Evolutionary conservation across 2,888 invertebrate genomes (phyloP).

Genomic region (Ennomos erosarius): DNA sequence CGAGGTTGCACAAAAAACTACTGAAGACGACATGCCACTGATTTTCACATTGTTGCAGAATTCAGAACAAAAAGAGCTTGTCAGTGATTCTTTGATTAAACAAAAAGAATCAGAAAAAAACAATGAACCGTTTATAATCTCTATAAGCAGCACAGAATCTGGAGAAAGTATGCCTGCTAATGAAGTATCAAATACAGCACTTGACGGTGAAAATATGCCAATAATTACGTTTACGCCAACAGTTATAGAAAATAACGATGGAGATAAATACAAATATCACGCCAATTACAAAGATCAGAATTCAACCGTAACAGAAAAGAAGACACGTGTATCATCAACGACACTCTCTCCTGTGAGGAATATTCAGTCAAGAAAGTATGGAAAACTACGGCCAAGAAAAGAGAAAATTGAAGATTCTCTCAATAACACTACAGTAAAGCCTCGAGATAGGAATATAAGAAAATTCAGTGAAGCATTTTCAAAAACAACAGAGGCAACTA

Average conservation of each 20-base stretch:
- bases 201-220: constrained; percentile 58
- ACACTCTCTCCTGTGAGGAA: constrained; percentile 67
- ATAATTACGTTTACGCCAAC: constrained; percentile 51
- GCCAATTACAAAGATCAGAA: constrained; percentile 68
- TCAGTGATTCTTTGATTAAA: constrained; percentile 35
- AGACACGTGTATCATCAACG: constrained; percentile 52
- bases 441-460: constrained; percentile 60
- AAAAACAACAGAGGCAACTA: constrained; percentile 72
- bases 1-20: constrained; percentile 54
- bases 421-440: constrained; percentile 52
- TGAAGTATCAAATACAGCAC: constrained; percentile 54
- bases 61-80: constrained; percentile 45
- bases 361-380: constrained; percentile 69
- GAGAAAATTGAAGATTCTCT: constrained; percentile 49
- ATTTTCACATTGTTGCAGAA: constrained; percentile 66
- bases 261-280: constrained; percentile 68
- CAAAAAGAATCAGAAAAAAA: constrained; percentile 46
- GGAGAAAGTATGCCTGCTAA: constrained; percentile 60
- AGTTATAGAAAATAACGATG: constrained; percentile 43
- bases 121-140: constrained; percentile 63
- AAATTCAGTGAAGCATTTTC: constrained; percentile 71
- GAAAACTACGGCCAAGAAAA: constrained; percentile 49
- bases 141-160: constrained; percentile 71
- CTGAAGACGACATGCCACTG: constrained; percentile 64
- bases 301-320: constrained; percentile 45